These are phyloP conservation scores for Amniataba percoides DNA, from an alignment of 2,797 vertebrate species.

Conservation along the genomic window DNA sequence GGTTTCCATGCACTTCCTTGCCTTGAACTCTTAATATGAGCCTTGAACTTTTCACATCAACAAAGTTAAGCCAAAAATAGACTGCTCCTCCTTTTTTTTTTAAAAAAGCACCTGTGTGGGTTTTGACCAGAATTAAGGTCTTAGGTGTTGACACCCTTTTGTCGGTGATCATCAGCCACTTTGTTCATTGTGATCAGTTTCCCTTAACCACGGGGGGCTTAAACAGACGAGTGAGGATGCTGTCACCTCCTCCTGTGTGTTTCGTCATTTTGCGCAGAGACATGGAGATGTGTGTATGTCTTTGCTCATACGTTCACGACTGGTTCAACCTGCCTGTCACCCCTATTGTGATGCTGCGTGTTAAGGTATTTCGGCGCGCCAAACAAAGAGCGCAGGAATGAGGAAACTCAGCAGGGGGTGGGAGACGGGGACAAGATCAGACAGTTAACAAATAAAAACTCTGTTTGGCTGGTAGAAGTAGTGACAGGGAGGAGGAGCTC, in stretches of 20 bases:
- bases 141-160: constrained; percentile 37
- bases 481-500: constrained; percentile 43
- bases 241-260: constrained; percentile 27
- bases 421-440: constrained; percentile 64
- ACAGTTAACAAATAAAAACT: constrained; percentile 82
- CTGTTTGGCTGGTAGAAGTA: constrained; percentile 78
- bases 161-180: constrained; percentile 17
- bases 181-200: constrained; percentile 54
- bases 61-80: constrained; percentile 28
- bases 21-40: constrained; percentile 26
- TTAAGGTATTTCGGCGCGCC: constrained; percentile 52
- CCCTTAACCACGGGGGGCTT: too few species aligned
- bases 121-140: constrained; percentile 17
- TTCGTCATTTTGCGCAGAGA: constrained; percentile 37
- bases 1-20: constrained; percentile 13
- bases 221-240: constrained; percentile 27
- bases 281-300: constrained; percentile 2
- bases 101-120: not conserved
- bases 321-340: constrained; percentile 71
- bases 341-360: constrained; percentile 66
- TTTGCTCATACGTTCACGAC: constrained; percentile 44
- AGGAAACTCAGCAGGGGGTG: constrained; percentile 83
- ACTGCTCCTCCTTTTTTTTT: not conserved
- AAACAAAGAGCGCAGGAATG: constrained; percentile 85
- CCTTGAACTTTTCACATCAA: constrained; percentile 39